Base-by-base conservation (phyloP, 2,113 vertebrate species). In the Barnardius zonarius region DNA sequence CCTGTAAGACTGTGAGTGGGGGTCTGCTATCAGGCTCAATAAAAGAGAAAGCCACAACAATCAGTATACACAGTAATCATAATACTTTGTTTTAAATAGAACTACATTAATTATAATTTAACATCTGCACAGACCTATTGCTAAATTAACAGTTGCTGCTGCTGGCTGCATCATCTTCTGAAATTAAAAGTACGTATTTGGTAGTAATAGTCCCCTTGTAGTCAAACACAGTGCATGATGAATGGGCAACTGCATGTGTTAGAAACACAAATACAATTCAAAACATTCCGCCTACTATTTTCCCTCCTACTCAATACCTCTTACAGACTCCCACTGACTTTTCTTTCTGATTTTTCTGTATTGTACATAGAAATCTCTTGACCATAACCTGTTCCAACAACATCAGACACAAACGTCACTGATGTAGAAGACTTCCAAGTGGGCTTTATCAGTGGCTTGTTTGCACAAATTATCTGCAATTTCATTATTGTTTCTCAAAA, bases 401-500 rank as follows among this genome's bases (percentile, higher is more conserved):
- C 35, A 75, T 51, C n/a, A 72, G 54, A 84, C 52, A 73, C 2
- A 92, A 88, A 77, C 2, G 11, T 35, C 70, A 63, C 31, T 93
- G 59, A 78, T 44, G 22, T 35, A 88, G 16, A 82, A 88, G 72
- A 31, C 39, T 74, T 95, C 63, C 89, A 95, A 93, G 59, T 33
- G 39, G 70, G 52, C 92, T 55, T 92, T 66, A 93, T 77, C 57
- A 81, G 41, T 52, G 55, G 17, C 17, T 93, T 92, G 33, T 95
- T 97, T 96, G 28, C 44, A 62, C 80, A 70, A 88, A 88, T 95
- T 95, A 96, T 86, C 83, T 78, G 61, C 22, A 9, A 95, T 79
- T 92, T 90, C 28, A 68, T 37, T 44, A 70, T 39, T 83, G 20
- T 81, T 78, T 88, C 62, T 62, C 67, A 69, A 67, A 78, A 83